These are phyloP conservation scores for Phodopus roborovskii DNA, from an alignment of 2,113 vertebrate species.

Conservation along the genomic window DNA sequence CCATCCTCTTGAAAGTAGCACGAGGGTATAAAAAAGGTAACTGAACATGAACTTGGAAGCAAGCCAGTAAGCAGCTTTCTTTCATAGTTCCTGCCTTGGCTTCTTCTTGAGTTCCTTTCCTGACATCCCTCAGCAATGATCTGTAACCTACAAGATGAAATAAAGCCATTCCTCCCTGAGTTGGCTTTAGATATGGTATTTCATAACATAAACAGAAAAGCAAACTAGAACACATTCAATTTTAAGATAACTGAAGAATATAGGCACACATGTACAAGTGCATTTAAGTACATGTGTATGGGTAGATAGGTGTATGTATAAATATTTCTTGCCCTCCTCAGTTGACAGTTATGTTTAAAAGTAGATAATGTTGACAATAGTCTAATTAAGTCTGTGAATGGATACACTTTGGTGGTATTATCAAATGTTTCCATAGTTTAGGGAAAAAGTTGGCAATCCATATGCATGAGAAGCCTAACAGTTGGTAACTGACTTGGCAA, in stretches of 20 bases:
- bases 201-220: not conserved
- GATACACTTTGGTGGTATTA: constrained; percentile 30
- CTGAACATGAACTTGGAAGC: not conserved
- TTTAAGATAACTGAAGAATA: not conserved
- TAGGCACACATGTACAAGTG: not conserved
- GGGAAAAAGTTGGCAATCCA: constrained; percentile 7
- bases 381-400: constrained; percentile 39
- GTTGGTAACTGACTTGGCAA: not conserved
- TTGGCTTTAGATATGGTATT: not conserved
- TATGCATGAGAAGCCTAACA: not conserved
- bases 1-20: not conserved
- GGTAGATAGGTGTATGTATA: not conserved
- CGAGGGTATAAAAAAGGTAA: not conserved
- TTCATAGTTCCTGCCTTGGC: not conserved
- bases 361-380: not conserved
- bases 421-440: not conserved
- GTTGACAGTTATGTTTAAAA: not conserved
- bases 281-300: not conserved
- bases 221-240: not conserved
- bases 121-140: not conserved
- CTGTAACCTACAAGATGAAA: not conserved
- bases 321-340: not conserved
- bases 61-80: not conserved
- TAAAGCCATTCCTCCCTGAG: not conserved
- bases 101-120: not conserved